Base-by-base conservation (phyloP, 2,888 invertebrate species). In the Phoronis australis region DNA sequence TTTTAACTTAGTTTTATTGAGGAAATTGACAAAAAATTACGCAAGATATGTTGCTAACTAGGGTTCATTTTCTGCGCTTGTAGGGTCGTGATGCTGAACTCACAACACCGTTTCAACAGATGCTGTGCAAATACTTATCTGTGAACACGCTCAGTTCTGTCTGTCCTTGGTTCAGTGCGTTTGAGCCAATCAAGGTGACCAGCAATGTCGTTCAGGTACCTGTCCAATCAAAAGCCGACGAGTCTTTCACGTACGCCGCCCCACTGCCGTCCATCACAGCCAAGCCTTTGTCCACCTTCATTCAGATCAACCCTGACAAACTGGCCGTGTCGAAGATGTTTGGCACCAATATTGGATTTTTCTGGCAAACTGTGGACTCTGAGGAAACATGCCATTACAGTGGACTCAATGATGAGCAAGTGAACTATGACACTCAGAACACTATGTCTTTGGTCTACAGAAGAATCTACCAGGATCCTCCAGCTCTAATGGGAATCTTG, bases 281-380 rank as follows among this genome's bases (percentile, higher is more conserved):
- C 6, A 67, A 67, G 48, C 71, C 69, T 3, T 54, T 73, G 48
- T 69, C 71, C 4, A 68, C 71, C 22, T 72, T 70, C 52, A 60
- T 73, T 43, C 66, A 73, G 53, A 51, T 72, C 1, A 66, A 64
- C 43, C 58, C 60, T n/a, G 68, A 68, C 41, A 50, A 48, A 1
- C 55, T 56, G 21, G 71, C 69, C 5, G 68, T 62, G 2, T 48
- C 54, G 5, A 65, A 64, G 45, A 62, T 72, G 15, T 69, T 73
- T 48, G 61, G 59, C 48, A 60, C 61, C 0, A 56, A 64, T 4
- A 60, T 66, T 0, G 71, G 71, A 3, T 72, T 71, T 50, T 69
- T 65, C 62, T 73, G 71, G 69, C 65, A 71, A 54, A 71, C 72
- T 1, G 59, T 72, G 1, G 71, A 73, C 49, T 64, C 55, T 46